phyloP scores from a whole-genome alignment of 2,113 vertebrate species.

The Ctenodactylus gundi region DNA sequence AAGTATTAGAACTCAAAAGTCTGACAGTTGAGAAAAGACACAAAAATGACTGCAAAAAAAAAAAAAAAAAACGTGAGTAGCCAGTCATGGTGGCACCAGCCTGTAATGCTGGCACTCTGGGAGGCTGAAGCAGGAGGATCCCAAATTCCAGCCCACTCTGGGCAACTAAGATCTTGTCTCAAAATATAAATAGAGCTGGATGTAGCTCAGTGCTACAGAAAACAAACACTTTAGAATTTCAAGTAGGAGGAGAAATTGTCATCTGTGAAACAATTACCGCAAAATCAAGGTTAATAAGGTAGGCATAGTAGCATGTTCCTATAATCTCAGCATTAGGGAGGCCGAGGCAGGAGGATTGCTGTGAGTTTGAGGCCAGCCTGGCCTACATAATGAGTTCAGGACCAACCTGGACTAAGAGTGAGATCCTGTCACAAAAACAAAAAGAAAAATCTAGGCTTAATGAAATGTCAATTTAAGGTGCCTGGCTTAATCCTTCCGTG shows the following conservation, averaged over 20 bases:
- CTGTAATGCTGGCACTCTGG: not conserved
- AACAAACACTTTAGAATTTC: not conserved
- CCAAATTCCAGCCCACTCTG: not conserved
- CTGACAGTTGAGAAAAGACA: not conserved
- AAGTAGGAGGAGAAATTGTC: not conserved
- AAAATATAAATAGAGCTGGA: not conserved
- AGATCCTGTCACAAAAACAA: no score
- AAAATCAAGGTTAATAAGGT: not conserved
- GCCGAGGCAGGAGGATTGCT: no score
- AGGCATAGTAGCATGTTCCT: no score
- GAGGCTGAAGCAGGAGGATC: not conserved
- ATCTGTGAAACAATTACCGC: no score
- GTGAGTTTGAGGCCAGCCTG: no score
- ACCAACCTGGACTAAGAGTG: no score
- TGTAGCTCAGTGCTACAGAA: not conserved
- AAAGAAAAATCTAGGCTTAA: no score
- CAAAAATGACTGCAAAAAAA: no score
- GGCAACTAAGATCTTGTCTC: not conserved
- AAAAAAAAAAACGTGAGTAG: not conserved
- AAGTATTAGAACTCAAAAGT: not conserved
- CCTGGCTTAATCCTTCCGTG: not conserved
- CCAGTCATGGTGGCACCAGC: not conserved
- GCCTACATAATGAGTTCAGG: no score
- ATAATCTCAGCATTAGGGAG: no score
- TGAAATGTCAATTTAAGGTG: not conserved